These are phyloP conservation scores for Sphenodon punctatus DNA, from an alignment of 2,797 vertebrate species.

Conservation along the genomic window DNA sequence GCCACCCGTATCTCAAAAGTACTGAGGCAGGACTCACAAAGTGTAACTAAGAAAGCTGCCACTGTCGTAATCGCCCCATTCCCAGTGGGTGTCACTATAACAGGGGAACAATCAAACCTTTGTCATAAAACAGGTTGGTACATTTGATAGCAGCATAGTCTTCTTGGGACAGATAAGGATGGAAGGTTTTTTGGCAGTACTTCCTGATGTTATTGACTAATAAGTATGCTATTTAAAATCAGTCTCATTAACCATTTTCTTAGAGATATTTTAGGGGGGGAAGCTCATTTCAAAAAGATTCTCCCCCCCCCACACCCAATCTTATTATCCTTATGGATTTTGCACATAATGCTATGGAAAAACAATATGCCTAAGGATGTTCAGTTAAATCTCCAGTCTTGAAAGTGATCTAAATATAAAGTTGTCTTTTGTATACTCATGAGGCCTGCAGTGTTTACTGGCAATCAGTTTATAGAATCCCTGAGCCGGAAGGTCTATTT, in stretches of 20 bases:
- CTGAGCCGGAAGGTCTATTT: too few species aligned
- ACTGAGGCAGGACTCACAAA: neutral
- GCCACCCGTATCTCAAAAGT: neutral
- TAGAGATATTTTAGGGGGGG: too few species aligned
- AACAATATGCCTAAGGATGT: neutral
- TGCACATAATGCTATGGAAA: neutral
- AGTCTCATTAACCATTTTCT: neutral
- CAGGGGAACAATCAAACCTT: conserved; percentile 43
- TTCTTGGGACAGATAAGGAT: neutral
- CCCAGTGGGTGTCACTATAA: neutral
- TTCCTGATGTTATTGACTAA: neutral
- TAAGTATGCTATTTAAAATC: neutral
- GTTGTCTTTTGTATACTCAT: too few species aligned
- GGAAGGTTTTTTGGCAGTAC: neutral
- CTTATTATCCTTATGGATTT: neutral
- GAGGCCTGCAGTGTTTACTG: too few species aligned
- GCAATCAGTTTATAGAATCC: too few species aligned
- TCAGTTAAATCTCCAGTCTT: too few species aligned
- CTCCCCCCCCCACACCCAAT: neutral
- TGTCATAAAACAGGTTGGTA: conserved; percentile 1
- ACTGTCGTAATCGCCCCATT: conserved; percentile 1
- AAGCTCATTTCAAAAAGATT: neutral
- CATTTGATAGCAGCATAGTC: neutral
- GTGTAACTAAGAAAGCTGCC: neutral
- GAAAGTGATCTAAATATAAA: too few species aligned